Conservation (phyloP, 2,888 invertebrate species). For the Beris chalybata region DNA sequence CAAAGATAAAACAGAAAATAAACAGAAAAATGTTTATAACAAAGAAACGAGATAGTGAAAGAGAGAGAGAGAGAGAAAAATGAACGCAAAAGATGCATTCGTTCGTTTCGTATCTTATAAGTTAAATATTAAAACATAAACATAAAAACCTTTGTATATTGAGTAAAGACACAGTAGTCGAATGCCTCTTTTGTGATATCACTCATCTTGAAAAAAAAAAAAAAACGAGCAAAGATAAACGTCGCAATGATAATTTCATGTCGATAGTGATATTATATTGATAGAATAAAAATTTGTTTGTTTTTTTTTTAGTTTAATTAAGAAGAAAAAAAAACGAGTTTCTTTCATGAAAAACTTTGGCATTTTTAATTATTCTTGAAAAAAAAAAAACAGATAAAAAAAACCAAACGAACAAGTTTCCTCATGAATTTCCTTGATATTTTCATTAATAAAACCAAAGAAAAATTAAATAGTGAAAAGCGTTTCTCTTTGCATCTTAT, state of each 20-base stretch:
- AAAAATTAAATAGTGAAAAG: no score
- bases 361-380: no score
- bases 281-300: conserved; percentile 6
- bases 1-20: background rate
- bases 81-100: conserved; percentile 15
- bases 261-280: conserved; percentile 31
- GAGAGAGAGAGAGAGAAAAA: background rate
- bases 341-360: conserved; percentile 13
- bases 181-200: conserved; percentile 33
- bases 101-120: conserved; percentile 10
- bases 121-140: conserved; percentile 4
- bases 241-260: conserved; percentile 31
- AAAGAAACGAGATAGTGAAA: background rate
- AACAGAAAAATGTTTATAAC: conserved; percentile 10
- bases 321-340: conserved; percentile 11
- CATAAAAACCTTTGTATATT: conserved; percentile 2
- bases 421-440: no score
- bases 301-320: conserved; percentile 14
- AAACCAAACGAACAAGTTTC: no score
- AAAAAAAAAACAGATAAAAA: no score
- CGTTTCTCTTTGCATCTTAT: no score
- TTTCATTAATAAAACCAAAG: no score
- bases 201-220: conserved; percentile 22
- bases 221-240: conserved; percentile 8
- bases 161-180: conserved; percentile 24